Conservation (phyloP, 2,888 invertebrate species). For the Plusia festucae region DNA sequence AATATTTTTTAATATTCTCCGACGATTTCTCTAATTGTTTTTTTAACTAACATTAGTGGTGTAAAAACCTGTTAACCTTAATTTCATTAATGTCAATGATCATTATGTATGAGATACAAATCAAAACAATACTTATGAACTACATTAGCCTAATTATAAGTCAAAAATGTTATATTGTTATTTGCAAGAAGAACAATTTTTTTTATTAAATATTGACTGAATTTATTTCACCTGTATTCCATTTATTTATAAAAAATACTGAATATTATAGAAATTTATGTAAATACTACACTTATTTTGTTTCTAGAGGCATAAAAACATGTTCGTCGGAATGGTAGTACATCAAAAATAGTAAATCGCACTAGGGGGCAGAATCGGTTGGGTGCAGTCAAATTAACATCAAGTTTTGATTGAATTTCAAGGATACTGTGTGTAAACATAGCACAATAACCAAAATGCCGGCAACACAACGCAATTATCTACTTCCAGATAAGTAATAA, state of each 20-base stretch:
- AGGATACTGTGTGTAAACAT: conserved; percentile 76
- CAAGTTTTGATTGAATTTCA: conserved; percentile 61
- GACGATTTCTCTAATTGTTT: too few species aligned
- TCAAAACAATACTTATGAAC: background rate
- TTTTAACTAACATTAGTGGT: background rate
- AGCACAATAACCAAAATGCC: conserved; percentile 82
- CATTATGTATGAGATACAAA: background rate
- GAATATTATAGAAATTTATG: conserved; percentile 5
- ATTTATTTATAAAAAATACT: too few species aligned
- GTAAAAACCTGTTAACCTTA: background rate
- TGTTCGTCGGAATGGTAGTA: conserved; percentile 17
- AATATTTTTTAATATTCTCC: background rate
- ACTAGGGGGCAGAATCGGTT: conserved; percentile 38
- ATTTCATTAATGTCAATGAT: background rate
- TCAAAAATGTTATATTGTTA: background rate
- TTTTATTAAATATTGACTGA: background rate
- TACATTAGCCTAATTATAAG: background rate
- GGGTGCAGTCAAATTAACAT: conserved; percentile 13
- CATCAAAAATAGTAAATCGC: conserved; percentile 32
- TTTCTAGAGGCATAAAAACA: background rate
- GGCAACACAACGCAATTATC: conserved; percentile 60
- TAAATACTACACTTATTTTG: background rate
- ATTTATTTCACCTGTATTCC: too few species aligned
- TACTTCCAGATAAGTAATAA: conserved; percentile 3
- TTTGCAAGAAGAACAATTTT: background rate